Evolutionary conservation across 1,140 invertebrate genomes (phyloP).

Genomic region (Nephila pilipes): DNA sequence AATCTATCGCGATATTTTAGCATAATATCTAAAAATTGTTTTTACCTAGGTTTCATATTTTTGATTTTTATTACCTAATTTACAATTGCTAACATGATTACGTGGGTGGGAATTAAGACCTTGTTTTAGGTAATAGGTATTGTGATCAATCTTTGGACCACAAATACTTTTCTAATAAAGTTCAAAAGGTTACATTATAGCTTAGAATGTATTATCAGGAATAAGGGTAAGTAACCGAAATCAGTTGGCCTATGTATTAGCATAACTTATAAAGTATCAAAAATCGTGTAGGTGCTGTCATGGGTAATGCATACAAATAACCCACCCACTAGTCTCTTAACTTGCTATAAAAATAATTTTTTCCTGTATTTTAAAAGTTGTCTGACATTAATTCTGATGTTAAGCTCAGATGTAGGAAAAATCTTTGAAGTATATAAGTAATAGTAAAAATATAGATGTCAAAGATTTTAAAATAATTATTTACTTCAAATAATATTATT

Average conservation of each 20-base stretch:
- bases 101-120: not conserved
- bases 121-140: not conserved
- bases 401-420: no score
- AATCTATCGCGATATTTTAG: no score
- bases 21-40: no score
- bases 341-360: not conserved
- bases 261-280: conserved; percentile 5
- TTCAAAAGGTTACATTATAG: conserved; percentile 11
- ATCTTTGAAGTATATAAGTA: no score
- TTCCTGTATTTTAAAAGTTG: no score
- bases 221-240: not conserved
- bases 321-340: not conserved
- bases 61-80: no score
- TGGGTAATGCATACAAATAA: not conserved
- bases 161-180: not conserved
- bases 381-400: no score
- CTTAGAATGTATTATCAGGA: conserved; percentile 26
- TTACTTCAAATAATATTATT: no score
- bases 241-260: conserved; percentile 2
- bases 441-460: no score
- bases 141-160: not conserved
- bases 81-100: not conserved
- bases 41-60: no score
- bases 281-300: conserved; percentile 4
- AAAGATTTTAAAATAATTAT: no score